Percentiles rank a stretch among this genome's conserved stretches.
These are phyloP conservation scores for Sardina pilchardus DNA, from an alignment of 2,113 vertebrate species.

Conservation along the genomic window DNA sequence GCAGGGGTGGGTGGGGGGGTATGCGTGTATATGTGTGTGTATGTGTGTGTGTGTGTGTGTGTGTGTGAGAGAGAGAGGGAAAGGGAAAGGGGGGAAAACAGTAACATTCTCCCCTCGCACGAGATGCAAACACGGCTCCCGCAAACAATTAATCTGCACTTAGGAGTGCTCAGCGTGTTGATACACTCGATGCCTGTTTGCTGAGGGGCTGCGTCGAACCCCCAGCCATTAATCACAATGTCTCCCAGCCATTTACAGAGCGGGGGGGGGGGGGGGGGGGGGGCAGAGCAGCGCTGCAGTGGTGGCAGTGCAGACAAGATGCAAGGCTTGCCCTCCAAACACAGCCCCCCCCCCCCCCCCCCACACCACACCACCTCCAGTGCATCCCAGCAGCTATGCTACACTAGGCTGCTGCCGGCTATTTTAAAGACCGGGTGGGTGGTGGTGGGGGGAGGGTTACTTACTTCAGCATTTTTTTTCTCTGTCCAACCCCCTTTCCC, in stretches of 20 bases:
- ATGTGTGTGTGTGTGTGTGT: conserved; percentile 7
- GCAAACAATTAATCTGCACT: conserved; percentile 66
- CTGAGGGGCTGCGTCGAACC: conserved; percentile 33
- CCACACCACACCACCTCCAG: background rate
- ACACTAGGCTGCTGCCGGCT: background rate
- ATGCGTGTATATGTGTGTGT: background rate
- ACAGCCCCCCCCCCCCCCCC: too few species aligned
- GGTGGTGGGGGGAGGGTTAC: background rate
- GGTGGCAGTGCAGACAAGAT: background rate
- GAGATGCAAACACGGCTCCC: conserved; percentile 42
- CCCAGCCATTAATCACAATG: conserved; percentile 60
- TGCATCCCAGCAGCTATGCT: background rate
- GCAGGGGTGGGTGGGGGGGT: conserved; percentile 19
- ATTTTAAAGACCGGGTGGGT: background rate
- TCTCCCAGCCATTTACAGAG: conserved; percentile 63
- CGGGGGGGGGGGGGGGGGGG: conserved; percentile 18
- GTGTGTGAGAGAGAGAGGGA: conserved; percentile 24
- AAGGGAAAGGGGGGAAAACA: background rate
- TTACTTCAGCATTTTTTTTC: conserved; percentile 9
- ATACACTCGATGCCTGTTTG: conserved; percentile 53
- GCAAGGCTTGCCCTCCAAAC: background rate
- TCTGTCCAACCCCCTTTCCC: background rate
- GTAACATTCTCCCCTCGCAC: conserved; percentile 13
- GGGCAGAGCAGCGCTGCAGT: background rate
- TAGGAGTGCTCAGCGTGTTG: conserved; percentile 63